Base-by-base conservation (phyloP, 2,888 invertebrate species). In the Acronicta leporina region DNA sequence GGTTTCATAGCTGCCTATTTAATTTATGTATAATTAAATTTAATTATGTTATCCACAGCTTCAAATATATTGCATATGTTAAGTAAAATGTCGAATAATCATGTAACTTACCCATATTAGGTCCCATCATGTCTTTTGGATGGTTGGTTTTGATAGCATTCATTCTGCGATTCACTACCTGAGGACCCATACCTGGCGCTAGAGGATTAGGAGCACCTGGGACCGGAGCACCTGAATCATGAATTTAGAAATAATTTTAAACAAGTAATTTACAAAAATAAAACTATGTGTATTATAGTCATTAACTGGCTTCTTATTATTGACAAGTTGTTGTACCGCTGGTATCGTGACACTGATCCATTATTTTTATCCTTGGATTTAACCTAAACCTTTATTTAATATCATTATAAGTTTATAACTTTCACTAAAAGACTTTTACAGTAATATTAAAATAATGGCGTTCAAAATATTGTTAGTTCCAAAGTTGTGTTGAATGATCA, bases 121-220 rank as follows among this genome's bases (percentile, higher is more conserved):
- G 96, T 82, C 96, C 96, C 87, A 97, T 96, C 87, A 96, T 95
- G 85, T 97, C 97, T 92, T 97, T 97, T 49, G 97, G 97, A 92
- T 97, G 97, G 88, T 97, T 97, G 60, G 97, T 96, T 95, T 98
- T 98, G 87, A 97, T 97, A 82, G 98, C 97, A 90, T 98, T 98
- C 97, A 97, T 97, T 80, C 97, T 95, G 80, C 97, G 95, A 86
- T 96, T 96, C 79, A 96, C 96, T 81, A 95, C 95, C 85, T 95
- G 94, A 73, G 95, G 92, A 16, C 95, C 95, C 88, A 93, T 92
- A 10, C 94, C 94, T 53, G 92, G 93, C 41, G 93, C 90, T 67
- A 95, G 79, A 33, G 95, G 95, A 41, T 95, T 90, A 27, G 92
- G 91, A 53, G 86, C 89, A 52, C 94, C 94, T 20, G 92, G 88